These are phyloP conservation scores for Notocelia uddmanniana DNA, from an alignment of 2,888 invertebrate genomes.

Conservation along the genomic window DNA sequence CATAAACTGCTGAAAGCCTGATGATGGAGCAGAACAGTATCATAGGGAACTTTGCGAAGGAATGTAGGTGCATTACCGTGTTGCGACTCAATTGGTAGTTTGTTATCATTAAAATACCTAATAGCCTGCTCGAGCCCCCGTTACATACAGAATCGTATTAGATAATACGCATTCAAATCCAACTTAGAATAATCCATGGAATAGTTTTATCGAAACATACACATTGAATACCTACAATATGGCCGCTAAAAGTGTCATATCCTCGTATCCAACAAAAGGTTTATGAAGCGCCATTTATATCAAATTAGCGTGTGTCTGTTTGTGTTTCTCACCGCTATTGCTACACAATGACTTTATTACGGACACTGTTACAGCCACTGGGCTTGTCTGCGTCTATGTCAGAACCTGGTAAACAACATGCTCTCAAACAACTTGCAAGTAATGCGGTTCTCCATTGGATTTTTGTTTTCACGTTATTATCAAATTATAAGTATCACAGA, in stretches of 20 bases:
- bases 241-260: slow-evolving; percentile 45
- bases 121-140: too few species aligned
- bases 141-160: too few species aligned
- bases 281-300: slow-evolving; percentile 44
- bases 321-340: slow-evolving; percentile 46
- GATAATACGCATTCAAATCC: too few species aligned
- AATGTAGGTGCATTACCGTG: too few species aligned
- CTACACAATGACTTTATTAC: slow-evolving; percentile 45
- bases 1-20: too few species aligned
- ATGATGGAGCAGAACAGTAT: too few species aligned
- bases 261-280: slow-evolving; percentile 41
- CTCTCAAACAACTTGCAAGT: not conserved
- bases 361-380: slow-evolving; percentile 33
- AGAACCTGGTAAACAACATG: slow-evolving; percentile 17
- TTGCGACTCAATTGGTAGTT: too few species aligned
- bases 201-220: slow-evolving; percentile 31
- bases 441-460: not conserved
- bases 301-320: slow-evolving; percentile 48
- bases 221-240: slow-evolving; percentile 27
- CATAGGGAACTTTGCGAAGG: too few species aligned
- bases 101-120: too few species aligned
- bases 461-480: not conserved
- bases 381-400: slow-evolving; percentile 6
- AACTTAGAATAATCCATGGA: not conserved
- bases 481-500: too few species aligned